Percentiles rank a stretch among this genome's conserved stretches.
Evolutionary conservation across 2,888 invertebrate genomes (phyloP).

Genomic region (Poecilus cupreus): DNA sequence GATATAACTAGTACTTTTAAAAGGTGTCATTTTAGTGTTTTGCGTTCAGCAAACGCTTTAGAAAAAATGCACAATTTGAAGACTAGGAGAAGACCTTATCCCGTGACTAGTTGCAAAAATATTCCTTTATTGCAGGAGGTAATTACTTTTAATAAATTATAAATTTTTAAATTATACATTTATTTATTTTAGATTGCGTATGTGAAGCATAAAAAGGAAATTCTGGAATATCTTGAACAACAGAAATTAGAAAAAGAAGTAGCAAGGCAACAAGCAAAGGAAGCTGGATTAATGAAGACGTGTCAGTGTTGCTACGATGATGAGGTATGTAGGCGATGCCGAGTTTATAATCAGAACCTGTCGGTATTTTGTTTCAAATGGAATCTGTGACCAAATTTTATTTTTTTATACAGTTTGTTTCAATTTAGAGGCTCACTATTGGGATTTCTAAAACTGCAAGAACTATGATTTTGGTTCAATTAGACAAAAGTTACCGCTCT

Average conservation of each 20-base stretch:
- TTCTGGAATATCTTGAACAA: slow-evolving; percentile 66
- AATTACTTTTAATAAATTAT: slow-evolving; percentile 21
- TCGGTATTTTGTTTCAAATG: no score
- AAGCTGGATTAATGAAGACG: slow-evolving; percentile 68
- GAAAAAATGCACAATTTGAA: slow-evolving; percentile 29
- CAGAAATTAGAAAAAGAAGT: slow-evolving; percentile 67
- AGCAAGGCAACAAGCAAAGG: slow-evolving; percentile 68
- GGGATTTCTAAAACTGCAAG: no score
- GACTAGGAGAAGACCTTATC: slow-evolving; percentile 35
- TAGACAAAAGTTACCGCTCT: no score
- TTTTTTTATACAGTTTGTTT: no score
- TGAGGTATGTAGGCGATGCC: slow-evolving; percentile 70
- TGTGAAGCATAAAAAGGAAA: slow-evolving; percentile 67
- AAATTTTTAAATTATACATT: neutral
- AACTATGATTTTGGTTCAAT: no score
- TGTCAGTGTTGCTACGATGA: slow-evolving; percentile 77
- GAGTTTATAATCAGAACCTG: no score
- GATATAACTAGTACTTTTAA: slow-evolving; percentile 34
- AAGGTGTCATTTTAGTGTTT: slow-evolving; percentile 1
- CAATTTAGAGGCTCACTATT: no score
- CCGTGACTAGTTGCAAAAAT: slow-evolving; percentile 63
- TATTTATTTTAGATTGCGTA: slow-evolving; percentile 66
- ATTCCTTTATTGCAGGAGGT: slow-evolving; percentile 68
- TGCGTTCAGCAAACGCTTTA: slow-evolving; percentile 16
- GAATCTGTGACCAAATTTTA: no score